phyloP scores from a whole-genome alignment of 2,113 vertebrate species.

The Irena cyanogastra region DNA sequence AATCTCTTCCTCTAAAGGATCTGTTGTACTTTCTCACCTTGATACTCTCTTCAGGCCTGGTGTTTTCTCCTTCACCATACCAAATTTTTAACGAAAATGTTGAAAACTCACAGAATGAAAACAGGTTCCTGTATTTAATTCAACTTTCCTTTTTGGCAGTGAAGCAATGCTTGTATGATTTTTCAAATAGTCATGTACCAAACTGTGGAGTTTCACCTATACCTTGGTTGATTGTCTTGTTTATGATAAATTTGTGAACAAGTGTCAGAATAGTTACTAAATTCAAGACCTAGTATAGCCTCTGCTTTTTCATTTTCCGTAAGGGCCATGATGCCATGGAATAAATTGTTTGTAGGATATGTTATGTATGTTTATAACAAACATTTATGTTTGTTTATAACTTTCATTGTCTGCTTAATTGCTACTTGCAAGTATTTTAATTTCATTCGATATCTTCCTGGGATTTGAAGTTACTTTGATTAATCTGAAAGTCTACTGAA shows the following conservation, averaged over 20 bases:
- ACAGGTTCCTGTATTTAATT: not conserved
- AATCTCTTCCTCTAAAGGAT: not conserved
- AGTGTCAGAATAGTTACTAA: not conserved
- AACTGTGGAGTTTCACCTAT: not conserved
- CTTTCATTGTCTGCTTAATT: not conserved
- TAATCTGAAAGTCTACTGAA: not conserved
- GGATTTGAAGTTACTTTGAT: not conserved
- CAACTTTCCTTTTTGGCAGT: not conserved
- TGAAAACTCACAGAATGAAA: not conserved
- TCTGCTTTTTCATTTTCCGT: not conserved
- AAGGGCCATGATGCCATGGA: not conserved
- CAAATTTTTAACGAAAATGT: not conserved
- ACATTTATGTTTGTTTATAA: not conserved
- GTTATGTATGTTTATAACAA: not conserved
- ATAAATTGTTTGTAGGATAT: not conserved
- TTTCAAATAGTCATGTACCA: not conserved
- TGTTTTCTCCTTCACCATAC: not conserved
- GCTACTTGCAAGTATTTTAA: not conserved
- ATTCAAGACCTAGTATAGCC: not conserved
- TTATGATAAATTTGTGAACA: not conserved
- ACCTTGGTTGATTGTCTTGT: not conserved
- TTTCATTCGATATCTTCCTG: not conserved
- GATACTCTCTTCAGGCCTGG: not conserved
- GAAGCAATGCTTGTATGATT: not conserved
- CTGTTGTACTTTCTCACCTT: not conserved